These are phyloP conservation scores for Psittacula derbiana DNA, from an alignment of 2,797 vertebrate genomes.

Conservation along the genomic window DNA sequence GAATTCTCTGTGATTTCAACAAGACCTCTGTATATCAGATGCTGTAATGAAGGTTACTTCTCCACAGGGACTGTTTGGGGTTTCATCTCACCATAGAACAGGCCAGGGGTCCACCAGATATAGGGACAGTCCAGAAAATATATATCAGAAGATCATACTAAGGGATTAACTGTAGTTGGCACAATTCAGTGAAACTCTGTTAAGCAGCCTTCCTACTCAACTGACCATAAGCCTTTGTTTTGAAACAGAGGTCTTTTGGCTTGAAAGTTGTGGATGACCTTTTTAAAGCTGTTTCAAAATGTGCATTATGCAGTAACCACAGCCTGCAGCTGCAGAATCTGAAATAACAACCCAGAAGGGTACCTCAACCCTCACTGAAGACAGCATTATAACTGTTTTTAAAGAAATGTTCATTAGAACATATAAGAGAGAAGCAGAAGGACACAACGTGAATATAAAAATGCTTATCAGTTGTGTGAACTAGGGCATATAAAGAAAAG, in stretches of 20 bases:
- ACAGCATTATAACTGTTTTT: background rate
- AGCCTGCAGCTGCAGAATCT: conserved; percentile 1
- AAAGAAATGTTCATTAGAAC: background rate
- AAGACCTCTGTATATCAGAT: background rate
- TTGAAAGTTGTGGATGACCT: background rate
- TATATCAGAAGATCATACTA: background rate
- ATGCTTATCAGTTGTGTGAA: background rate
- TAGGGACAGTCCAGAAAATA: background rate
- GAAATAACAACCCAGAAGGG: background rate
- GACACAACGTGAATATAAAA: background rate
- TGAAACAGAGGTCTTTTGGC: background rate
- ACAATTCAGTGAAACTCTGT: background rate
- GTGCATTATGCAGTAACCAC: background rate
- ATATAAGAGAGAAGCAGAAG: background rate
- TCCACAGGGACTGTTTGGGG: background rate
- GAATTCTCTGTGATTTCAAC: background rate
- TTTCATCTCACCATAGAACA: background rate
- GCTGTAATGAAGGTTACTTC: background rate
- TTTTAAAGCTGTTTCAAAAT: background rate
- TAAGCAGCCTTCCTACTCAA: background rate
- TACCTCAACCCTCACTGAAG: background rate
- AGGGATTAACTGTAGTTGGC: background rate
- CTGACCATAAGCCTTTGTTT: background rate
- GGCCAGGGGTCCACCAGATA: background rate
- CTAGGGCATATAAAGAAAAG: background rate